Conservation (phyloP, 2,797 vertebrate genomes). For the Channa striata region DNA sequence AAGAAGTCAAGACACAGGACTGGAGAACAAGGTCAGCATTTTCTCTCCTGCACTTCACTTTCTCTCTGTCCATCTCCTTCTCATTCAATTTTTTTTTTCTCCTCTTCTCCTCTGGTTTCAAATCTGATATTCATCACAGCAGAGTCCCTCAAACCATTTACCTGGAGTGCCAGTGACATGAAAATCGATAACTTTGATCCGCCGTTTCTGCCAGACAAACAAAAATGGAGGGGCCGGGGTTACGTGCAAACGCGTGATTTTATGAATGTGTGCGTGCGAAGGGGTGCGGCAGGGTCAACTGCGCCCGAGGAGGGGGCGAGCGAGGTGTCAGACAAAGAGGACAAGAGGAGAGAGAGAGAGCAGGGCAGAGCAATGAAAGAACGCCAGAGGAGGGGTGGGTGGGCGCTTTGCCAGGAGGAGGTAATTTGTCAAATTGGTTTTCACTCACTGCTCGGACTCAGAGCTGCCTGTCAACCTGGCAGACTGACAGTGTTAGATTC, state of each 20-base stretch:
- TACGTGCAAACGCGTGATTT: constrained; percentile 65
- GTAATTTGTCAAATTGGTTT: constrained; percentile 89
- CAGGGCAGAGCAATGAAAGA: constrained; percentile 50
- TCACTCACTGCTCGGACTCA: constrained; percentile 83
- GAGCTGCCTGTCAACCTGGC: constrained; percentile 87
- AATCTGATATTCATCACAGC: constrained; percentile 92
- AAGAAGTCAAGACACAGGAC: constrained; percentile 51
- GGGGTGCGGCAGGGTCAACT: constrained; percentile 65
- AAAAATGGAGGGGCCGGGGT: constrained; percentile 79
- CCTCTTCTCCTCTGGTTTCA: constrained; percentile 70
- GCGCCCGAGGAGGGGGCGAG: constrained; percentile 29
- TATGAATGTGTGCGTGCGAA: constrained; percentile 79
- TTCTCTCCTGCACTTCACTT: constrained; percentile 71
- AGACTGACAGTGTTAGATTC: constrained; percentile 86
- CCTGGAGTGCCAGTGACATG: constrained; percentile 88
- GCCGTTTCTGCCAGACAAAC: constrained; percentile 91
- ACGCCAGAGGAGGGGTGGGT: constrained; percentile 59
- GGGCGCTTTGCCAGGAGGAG: constrained; percentile 68
- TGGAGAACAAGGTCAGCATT: constrained; percentile 87
- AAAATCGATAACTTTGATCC: constrained; percentile 90
- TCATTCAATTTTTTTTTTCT: constrained; percentile 72
- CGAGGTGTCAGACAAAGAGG: constrained; percentile 62
- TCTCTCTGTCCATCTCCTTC: constrained; percentile 75
- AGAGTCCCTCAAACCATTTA: constrained; percentile 90
- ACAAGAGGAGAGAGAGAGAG: constrained; percentile 45